Conservation (phyloP, 2,797 vertebrate species). For the Pseudopleuronectes americanus region DNA sequence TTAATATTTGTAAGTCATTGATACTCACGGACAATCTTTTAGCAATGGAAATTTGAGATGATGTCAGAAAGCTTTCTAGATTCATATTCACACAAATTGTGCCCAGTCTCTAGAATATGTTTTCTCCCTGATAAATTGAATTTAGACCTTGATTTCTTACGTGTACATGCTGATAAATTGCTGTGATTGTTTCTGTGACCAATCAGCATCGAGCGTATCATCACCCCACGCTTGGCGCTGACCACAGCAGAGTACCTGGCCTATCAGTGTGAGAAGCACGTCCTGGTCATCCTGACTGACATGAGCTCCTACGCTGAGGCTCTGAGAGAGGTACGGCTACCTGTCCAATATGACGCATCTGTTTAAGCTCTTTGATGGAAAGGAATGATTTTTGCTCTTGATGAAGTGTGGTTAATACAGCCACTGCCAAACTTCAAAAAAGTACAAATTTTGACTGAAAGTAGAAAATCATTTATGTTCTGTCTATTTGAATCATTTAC, state of each 20-base stretch:
- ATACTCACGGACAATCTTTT: background rate
- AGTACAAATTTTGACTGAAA: background rate
- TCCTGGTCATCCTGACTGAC: constrained; percentile 85
- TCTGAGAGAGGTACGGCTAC: constrained; percentile 79
- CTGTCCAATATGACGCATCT: background rate
- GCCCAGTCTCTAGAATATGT: background rate
- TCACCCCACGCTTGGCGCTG: constrained; percentile 84
- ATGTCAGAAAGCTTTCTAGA: background rate
- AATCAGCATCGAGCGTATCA: constrained; percentile 84
- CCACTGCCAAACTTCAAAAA: background rate
- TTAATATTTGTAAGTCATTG: background rate
- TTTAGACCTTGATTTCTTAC: background rate
- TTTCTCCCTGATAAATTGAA: background rate
- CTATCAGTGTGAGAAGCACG: constrained; percentile 87
- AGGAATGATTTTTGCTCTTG: background rate
- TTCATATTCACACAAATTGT: background rate
- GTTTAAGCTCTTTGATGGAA: background rate
- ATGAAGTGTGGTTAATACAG: background rate
- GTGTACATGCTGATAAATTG: background rate
- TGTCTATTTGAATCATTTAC: background rate
- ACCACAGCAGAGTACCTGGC: constrained; percentile 85
- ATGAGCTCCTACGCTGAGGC: constrained; percentile 87
- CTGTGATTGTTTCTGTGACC: constrained; percentile 20
- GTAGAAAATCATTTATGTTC: background rate
- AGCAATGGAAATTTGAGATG: too few species aligned